These are phyloP conservation scores for Bovichtus diacanthus DNA, from an alignment of 2,797 vertebrate genomes.

Conservation along the genomic window DNA sequence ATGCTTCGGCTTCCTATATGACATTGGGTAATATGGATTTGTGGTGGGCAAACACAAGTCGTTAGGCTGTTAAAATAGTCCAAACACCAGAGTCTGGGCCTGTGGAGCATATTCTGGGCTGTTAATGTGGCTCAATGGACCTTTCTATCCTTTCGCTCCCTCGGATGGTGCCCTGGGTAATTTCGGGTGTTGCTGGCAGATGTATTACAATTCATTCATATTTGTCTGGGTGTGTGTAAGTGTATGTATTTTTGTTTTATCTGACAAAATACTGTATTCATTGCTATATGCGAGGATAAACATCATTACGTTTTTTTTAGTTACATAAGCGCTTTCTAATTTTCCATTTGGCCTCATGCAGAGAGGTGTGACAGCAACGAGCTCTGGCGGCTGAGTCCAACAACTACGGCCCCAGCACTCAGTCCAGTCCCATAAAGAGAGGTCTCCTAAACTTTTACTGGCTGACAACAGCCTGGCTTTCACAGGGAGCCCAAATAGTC, in stretches of 20 bases:
- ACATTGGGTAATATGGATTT: slow-evolving; percentile 66
- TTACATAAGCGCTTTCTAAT: slow-evolving; percentile 23
- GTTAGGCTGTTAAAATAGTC: slow-evolving; percentile 68
- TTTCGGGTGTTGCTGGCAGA: slow-evolving; percentile 55
- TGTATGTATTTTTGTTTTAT: slow-evolving; percentile 30
- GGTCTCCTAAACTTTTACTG: slow-evolving; percentile 85
- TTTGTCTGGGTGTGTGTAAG: slow-evolving; percentile 26
- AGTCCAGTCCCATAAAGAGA: slow-evolving; percentile 71
- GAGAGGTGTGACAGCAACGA: slow-evolving; percentile 52
- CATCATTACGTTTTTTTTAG: slow-evolving; percentile 37
- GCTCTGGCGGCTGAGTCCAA: slow-evolving; percentile 50
- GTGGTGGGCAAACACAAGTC: slow-evolving; percentile 70
- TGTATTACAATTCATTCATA: slow-evolving; percentile 26
- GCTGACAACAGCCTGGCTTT: slow-evolving; percentile 77
- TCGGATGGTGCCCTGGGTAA: slow-evolving; percentile 37
- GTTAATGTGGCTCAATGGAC: slow-evolving; percentile 70
- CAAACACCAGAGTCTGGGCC: slow-evolving; percentile 51
- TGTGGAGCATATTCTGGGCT: slow-evolving; percentile 46
- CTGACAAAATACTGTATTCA: slow-evolving; percentile 23
- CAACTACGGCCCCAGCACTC: slow-evolving; percentile 54
- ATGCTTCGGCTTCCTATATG: slow-evolving; percentile 36
- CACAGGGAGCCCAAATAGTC: slow-evolving; percentile 42
- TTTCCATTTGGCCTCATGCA: slow-evolving; percentile 48
- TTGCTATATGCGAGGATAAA: slow-evolving; percentile 38
- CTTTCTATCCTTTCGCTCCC: slow-evolving; percentile 44